Conservation (phyloP, 1,140 invertebrate genomes). For the Drosophila dunni region DNA sequence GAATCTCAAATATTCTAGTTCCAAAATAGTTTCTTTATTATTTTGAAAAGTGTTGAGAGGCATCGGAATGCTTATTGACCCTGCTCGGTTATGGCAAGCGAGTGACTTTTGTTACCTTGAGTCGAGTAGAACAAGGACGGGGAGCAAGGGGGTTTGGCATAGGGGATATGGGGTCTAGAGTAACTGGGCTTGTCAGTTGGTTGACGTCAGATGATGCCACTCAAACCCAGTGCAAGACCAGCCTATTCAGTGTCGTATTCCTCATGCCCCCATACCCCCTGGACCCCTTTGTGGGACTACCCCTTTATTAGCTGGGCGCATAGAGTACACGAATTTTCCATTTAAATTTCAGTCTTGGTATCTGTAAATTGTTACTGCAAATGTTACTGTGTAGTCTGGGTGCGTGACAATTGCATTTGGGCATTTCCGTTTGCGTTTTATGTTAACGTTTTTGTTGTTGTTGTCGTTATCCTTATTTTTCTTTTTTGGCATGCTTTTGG, state of each 20-base stretch:
- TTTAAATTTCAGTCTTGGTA: slow-evolving; percentile 62
- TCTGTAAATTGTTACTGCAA: background rate
- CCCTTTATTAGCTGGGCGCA: slow-evolving; percentile 63
- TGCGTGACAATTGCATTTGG: slow-evolving; percentile 68
- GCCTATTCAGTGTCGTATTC: slow-evolving; percentile 62
- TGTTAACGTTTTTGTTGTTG: slow-evolving; percentile 45
- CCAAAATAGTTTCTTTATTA: background rate
- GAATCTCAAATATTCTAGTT: no score
- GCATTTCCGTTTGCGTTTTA: slow-evolving; percentile 68
- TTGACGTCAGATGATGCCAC: slow-evolving; percentile 35
- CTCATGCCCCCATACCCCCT: background rate
- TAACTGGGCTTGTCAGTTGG: slow-evolving; percentile 32
- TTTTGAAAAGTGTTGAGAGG: background rate
- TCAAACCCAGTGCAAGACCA: slow-evolving; percentile 18
- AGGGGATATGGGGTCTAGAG: background rate
- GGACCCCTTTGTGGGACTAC: slow-evolving; percentile 1
- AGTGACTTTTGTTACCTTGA: slow-evolving; percentile 32
- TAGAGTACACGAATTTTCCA: slow-evolving; percentile 72
- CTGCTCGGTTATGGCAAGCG: slow-evolving; percentile 10
- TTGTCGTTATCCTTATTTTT: slow-evolving; percentile 41
- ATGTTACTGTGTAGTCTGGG: background rate
- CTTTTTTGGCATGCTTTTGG: slow-evolving; percentile 47
- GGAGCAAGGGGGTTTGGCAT: background rate
- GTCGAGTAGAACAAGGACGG: background rate
- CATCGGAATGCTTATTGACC: background rate